Base-by-base conservation (phyloP, 1,140 invertebrate genomes). In the Lysiphlebus fabarum region DNA sequence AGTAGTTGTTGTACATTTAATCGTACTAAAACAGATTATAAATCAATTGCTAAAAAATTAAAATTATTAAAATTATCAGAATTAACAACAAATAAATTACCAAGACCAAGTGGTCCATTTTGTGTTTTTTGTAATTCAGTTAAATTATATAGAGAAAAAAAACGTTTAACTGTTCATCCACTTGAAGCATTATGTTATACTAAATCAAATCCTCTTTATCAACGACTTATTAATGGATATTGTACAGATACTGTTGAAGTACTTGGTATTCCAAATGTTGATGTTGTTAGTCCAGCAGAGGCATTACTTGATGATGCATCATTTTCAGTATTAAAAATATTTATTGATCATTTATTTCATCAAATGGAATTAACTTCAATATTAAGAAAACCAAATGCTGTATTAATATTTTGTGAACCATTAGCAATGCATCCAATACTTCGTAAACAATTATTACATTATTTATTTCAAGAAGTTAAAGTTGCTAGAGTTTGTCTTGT, bases 401-500 rank as follows among this genome's bases (percentile, higher is more conserved):
- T 80, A 10, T 67, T 82, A 5, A 77, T 81, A 71, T 79, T 82
- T 36, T 80, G 78, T 53, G 79, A 79, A 65, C 80, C 79, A n/a
- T 59, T 80, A 34, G 73, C 73, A 5, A 79, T 80, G 68, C 72
- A 77, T 64, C 70, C 76, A 7, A 53, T 65, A 6, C 67, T 81
- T 12, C 73, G 78, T 34, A 78, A 79, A 62, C 76, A 80, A 47
- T 55, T 82, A 37, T 58, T 81, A 26, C 78, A 80, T 65, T 81
- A 80, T 59, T 67, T 82, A 49, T 82, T 82, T 63, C 77, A 80
- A 63, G 78, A 81, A 67, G 72, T 80, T 12, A 80, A 81, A 71
- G 70, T 81, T 58, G 73, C 78, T 36, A 80, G 80, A 64, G 78
- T 79, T 56, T 80, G 78, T 53, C 64, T 80, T 44, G 74, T 80